Evolutionary conservation across 2,888 invertebrate genomes (phyloP).

Genomic region (Nemoura dubitans): DNA sequence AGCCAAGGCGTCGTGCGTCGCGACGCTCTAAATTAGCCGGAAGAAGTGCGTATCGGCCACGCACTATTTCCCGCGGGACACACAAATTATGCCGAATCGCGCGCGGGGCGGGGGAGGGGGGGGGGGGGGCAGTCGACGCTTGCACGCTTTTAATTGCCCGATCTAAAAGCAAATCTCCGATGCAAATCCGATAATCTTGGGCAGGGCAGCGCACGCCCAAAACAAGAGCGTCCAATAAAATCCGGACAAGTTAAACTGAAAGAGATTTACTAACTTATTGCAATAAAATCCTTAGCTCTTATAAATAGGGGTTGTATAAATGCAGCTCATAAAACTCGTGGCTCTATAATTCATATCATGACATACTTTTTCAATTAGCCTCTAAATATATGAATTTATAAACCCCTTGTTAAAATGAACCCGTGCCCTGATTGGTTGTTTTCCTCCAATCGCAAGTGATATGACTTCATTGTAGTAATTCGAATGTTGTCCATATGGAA

Average conservation of each 20-base stretch:
- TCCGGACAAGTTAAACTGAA: neutral
- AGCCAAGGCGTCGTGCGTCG: neutral
- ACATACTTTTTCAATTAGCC: conserved; percentile 36
- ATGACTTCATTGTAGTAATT: conserved; percentile 34
- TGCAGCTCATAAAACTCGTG: neutral
- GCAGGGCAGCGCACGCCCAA: neutral
- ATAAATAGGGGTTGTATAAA: too few relatives aligned
- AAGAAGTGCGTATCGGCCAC: neutral
- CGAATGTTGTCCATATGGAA: conserved; percentile 33
- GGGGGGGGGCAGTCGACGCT: neutral
- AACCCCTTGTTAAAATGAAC: neutral
- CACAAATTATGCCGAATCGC: neutral
- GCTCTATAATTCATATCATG: neutral
- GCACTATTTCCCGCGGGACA: neutral
- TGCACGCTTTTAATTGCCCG: neutral
- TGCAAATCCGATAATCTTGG: neutral
- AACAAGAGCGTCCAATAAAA: neutral
- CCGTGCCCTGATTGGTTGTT: conserved; percentile 27
- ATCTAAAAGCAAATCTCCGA: neutral
- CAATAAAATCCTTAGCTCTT: neutral
- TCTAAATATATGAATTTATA: conserved; percentile 35
- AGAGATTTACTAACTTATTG: neutral
- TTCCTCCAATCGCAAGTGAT: conserved; percentile 10
- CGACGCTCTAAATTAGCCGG: conserved; percentile 7
- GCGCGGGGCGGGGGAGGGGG: too few relatives aligned